phyloP scores from a whole-genome alignment of 2,113 vertebrate genomes.

The Herpailurus yagouaroundi region DNA sequence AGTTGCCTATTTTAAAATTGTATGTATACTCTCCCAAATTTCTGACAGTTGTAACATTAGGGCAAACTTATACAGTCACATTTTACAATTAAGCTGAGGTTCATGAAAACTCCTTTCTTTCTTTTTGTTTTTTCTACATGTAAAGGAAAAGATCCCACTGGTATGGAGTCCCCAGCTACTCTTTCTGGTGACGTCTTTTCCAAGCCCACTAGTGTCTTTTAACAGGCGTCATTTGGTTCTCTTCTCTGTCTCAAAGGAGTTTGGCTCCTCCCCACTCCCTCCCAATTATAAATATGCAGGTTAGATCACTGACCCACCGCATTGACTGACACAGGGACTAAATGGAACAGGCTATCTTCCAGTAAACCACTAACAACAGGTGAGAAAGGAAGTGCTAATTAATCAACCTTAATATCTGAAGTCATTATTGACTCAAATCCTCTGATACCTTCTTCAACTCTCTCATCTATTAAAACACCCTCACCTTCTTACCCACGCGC shows the following conservation, averaged over 20 bases:
- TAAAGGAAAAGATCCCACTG: neutral
- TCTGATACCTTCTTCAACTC: slow-evolving; percentile 53
- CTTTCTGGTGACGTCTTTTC: slow-evolving; percentile 79
- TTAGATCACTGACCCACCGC: slow-evolving; percentile 80
- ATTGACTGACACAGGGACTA: slow-evolving; percentile 73
- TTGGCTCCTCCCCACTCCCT: slow-evolving; percentile 49
- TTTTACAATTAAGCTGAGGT: neutral
- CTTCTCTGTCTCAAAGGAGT: slow-evolving; percentile 74
- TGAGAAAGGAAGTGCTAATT: slow-evolving; percentile 73
- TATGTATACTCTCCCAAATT: neutral
- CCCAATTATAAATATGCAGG: slow-evolving; percentile 83
- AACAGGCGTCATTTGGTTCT: slow-evolving; percentile 70
- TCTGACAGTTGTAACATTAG: neutral
- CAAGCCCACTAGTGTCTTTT: slow-evolving; percentile 68
- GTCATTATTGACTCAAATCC: slow-evolving; percentile 68
- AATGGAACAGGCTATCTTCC: slow-evolving; percentile 60
- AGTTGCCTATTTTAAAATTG: neutral
- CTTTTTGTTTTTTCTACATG: neutral
- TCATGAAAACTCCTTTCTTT: neutral
- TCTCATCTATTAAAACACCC: slow-evolving; percentile 52
- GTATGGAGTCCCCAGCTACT: slow-evolving; percentile 50
- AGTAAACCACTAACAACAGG: slow-evolving; percentile 62
- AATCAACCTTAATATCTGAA: slow-evolving; percentile 75
- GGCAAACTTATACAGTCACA: neutral
- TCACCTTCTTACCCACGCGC: neutral